Conservation (phyloP, 2,113 vertebrate genomes). For the Takifugu bimaculatus region DNA sequence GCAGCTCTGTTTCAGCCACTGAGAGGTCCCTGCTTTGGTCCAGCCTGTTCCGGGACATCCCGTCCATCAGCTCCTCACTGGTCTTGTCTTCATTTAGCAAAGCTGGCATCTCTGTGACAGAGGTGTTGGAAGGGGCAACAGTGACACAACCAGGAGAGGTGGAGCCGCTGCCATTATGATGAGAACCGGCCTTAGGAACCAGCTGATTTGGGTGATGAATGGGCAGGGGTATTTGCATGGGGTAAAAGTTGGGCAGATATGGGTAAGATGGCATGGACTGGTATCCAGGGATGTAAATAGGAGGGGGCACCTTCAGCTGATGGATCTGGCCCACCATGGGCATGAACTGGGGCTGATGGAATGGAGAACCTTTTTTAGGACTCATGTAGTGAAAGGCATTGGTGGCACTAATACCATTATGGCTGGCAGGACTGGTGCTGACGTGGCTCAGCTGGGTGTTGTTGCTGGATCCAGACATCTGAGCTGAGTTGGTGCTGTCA, state of each 20-base stretch:
- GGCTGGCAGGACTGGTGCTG: constrained; percentile 94
- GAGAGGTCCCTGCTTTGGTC: constrained; percentile 78
- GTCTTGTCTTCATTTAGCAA: constrained; percentile 74
- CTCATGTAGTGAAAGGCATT: constrained; percentile 83
- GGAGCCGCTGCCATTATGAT: constrained; percentile 94
- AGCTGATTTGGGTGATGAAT: constrained; percentile 79
- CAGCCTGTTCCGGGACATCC: constrained; percentile 72
- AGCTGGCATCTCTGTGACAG: constrained; percentile 81
- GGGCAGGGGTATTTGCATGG: constrained; percentile 91
- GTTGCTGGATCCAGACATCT: constrained; percentile 92
- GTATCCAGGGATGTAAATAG: constrained; percentile 93
- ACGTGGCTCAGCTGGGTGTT: constrained; percentile 96
- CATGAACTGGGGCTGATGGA: constrained; percentile 89
- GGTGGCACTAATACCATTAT: constrained; percentile 76
- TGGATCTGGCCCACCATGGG: constrained; percentile 89
- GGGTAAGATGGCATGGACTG: constrained; percentile 90
- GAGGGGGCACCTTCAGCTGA: constrained; percentile 83
- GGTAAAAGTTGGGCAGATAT: constrained; percentile 95
- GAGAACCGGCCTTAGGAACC: constrained; percentile 86
- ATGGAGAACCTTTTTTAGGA: constrained; percentile 87
- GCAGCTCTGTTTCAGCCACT: constrained; percentile 88
- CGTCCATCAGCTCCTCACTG: constrained; percentile 72
- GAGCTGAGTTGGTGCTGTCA: constrained; percentile 89
- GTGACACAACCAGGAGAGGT: constrained; percentile 96
- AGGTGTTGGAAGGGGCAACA: constrained; percentile 85